Evolutionary conservation across 2,797 vertebrate genomes (phyloP).

Genomic region (Heteromormyrus szaboi): DNA sequence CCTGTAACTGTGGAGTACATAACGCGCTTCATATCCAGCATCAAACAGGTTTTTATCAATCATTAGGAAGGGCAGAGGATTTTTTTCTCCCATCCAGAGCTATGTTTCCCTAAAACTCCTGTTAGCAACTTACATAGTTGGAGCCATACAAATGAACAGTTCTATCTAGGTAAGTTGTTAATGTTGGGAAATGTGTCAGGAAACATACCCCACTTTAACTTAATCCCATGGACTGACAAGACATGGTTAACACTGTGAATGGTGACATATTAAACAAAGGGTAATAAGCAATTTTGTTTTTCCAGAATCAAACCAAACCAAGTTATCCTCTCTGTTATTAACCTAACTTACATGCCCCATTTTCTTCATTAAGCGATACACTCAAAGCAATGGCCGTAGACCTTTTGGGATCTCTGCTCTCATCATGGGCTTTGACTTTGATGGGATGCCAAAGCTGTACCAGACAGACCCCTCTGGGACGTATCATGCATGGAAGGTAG

Average conservation of each 20-base stretch:
- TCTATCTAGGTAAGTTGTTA: neutral
- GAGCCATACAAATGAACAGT: neutral
- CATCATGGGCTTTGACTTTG: constrained; percentile 77
- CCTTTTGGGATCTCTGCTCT: constrained; percentile 66
- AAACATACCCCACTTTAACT: neutral
- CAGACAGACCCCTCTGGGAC: constrained; percentile 80
- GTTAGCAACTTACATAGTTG: neutral
- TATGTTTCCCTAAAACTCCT: neutral
- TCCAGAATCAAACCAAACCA: neutral
- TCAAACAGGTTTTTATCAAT: constrained; percentile 67
- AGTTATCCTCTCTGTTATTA: neutral
- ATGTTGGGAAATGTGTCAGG: neutral
- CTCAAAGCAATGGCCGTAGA: constrained; percentile 75
- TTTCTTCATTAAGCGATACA: constrained; percentile 62
- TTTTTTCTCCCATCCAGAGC: neutral
- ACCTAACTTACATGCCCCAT: neutral
- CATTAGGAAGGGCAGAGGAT: neutral
- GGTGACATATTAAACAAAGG: neutral
- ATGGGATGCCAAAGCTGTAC: constrained; percentile 73
- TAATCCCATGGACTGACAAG: neutral
- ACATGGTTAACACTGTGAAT: neutral
- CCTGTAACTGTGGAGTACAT: constrained; percentile 77
- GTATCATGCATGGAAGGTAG: constrained; percentile 79
- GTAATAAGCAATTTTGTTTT: neutral
- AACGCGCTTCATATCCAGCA: constrained; percentile 73